Evolutionary conservation across 1,140 invertebrate genomes (phyloP).

Genomic region (Pseudobourletiella spinata): DNA sequence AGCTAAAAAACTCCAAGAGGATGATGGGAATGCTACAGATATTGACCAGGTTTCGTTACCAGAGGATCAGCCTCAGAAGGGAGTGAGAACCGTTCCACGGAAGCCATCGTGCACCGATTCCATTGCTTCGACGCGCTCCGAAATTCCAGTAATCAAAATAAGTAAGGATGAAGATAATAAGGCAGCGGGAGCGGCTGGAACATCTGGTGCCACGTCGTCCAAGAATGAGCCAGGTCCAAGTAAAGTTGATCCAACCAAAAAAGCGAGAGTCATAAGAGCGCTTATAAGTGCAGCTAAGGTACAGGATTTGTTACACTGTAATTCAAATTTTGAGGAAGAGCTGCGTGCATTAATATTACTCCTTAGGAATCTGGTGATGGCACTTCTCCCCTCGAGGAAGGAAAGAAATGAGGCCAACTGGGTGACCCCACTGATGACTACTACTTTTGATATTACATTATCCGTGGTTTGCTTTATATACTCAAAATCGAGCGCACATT

Average conservation of each 20-base stretch:
- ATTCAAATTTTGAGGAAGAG: not conserved
- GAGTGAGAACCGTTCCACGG: constrained; percentile 6
- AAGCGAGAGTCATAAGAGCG: constrained; percentile 12
- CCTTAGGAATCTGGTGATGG: not conserved
- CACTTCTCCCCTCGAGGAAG: not conserved
- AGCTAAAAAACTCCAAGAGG: constrained; percentile 11
- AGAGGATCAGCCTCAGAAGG: constrained; percentile 20
- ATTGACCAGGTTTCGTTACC: constrained; percentile 30
- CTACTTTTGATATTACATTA: no score
- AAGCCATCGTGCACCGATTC: constrained; percentile 34
- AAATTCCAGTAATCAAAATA: constrained; percentile 39
- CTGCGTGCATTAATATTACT: not conserved
- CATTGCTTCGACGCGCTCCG: constrained; percentile 27
- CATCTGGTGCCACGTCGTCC: not conserved
- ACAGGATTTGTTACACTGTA: not conserved
- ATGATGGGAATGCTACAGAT: constrained; percentile 35
- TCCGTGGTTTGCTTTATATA: no score
- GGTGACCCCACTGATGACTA: no score
- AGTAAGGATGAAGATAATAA: constrained; percentile 28
- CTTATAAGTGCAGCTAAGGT: constrained; percentile 21
- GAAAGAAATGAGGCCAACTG: no score
- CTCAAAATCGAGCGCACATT: no score
- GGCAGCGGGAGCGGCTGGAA: not conserved
- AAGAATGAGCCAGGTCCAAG: not conserved
- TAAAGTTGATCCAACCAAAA: constrained; percentile 13